Percentiles rank a stretch among this genome's conserved stretches.
These are phyloP conservation scores for Origma solitaria DNA, from an alignment of 2,113 vertebrate genomes.

Conservation along the genomic window DNA sequence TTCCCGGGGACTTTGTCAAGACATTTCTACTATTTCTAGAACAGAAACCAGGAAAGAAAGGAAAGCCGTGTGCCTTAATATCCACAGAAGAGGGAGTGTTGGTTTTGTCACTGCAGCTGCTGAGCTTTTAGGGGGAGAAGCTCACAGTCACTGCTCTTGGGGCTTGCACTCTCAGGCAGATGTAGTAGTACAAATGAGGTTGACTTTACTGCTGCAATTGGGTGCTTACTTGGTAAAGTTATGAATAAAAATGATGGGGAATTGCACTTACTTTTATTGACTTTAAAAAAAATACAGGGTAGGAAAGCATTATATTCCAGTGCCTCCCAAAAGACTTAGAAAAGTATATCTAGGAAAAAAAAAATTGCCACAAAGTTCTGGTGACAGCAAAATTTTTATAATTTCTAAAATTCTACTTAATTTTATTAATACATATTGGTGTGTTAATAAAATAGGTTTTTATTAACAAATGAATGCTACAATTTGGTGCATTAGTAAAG, in stretches of 20 bases:
- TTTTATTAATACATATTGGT: background rate
- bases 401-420: background rate
- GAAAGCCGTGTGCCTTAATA: background rate
- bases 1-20: background rate
- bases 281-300: background rate
- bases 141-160: background rate
- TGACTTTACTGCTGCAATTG: background rate
- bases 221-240: background rate
- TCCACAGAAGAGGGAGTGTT: background rate
- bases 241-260: background rate
- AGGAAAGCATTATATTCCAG: background rate
- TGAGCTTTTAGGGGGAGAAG: background rate
- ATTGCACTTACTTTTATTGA: background rate
- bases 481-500: background rate
- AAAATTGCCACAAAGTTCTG: background rate
- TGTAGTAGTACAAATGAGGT: background rate
- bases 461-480: background rate
- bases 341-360: background rate
- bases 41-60: background rate
- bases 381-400: background rate
- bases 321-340: background rate
- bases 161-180: background rate
- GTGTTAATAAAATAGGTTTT: background rate
- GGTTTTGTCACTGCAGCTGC: background rate
- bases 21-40: background rate